phyloP scores from a whole-genome alignment of 2,113 vertebrate genomes.

The Mola mola region DNA sequence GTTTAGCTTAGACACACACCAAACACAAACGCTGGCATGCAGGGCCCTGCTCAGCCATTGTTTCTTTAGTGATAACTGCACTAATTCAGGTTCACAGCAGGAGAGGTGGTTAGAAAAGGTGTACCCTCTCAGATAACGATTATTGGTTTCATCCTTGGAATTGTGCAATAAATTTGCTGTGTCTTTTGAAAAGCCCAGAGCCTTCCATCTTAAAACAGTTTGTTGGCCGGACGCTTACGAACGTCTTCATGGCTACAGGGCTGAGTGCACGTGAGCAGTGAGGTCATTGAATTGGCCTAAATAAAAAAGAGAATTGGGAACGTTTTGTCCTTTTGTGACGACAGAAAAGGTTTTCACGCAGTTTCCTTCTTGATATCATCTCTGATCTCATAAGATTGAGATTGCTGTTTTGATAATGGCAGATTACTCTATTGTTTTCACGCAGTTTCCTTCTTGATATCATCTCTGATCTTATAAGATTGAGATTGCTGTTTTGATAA shows the following conservation, averaged over 20 bases:
- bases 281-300: too few species aligned
- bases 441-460: slow-evolving; percentile 17
- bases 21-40: slow-evolving; percentile 1
- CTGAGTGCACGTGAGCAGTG: too few species aligned
- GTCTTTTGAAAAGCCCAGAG: too few species aligned
- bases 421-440: not conserved
- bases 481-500: slow-evolving; percentile 18
- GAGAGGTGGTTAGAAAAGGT: slow-evolving; percentile 27
- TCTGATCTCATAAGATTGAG: slow-evolving; percentile 11
- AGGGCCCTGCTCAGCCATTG: slow-evolving; percentile 36
- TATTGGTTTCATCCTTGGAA: slow-evolving; percentile 16
- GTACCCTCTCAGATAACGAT: slow-evolving; percentile 7
- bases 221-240: too few species aligned
- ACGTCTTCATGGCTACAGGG: too few species aligned
- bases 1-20: slow-evolving; percentile 8
- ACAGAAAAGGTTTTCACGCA: too few species aligned
- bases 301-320: too few species aligned
- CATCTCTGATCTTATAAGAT: slow-evolving; percentile 21
- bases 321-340: too few species aligned
- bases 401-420: slow-evolving; percentile 18
- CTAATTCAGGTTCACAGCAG: slow-evolving; percentile 56
- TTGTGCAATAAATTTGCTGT: too few species aligned
- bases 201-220: too few species aligned
- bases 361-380: slow-evolving; percentile 29
- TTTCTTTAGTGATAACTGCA: slow-evolving; percentile 60